phyloP scores from a whole-genome alignment of 2,113 vertebrate genomes.

The Opisthocomus hoazin region DNA sequence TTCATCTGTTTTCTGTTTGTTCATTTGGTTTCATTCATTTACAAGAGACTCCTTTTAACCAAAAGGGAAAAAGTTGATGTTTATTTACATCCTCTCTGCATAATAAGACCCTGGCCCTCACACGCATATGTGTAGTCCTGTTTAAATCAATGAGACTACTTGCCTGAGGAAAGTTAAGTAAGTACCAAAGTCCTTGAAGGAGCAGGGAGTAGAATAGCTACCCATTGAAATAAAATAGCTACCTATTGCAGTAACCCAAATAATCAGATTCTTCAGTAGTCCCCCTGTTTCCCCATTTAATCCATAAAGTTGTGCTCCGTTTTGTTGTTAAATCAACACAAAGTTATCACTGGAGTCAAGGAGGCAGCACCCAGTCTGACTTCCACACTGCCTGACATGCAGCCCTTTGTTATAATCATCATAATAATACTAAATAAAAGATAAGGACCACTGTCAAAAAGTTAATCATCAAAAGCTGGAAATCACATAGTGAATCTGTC shows the following conservation, averaged over 20 bases:
- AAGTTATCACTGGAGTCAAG: not conserved
- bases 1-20: slow-evolving; percentile 29
- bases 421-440: slow-evolving; percentile 23
- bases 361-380: slow-evolving; percentile 3
- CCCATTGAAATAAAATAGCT: not conserved
- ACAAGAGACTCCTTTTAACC: not conserved
- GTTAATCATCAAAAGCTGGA: not conserved
- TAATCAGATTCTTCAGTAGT: not conserved
- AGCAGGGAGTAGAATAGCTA: not conserved
- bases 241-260: not conserved
- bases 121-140: not conserved
- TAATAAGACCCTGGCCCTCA: not conserved
- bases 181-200: not conserved
- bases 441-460: not conserved
- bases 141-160: slow-evolving; percentile 36
- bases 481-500: slow-evolving; percentile 1
- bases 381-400: not conserved
- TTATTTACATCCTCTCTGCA: not conserved
- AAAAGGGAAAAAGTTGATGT: not conserved
- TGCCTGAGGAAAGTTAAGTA: not conserved
- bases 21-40: slow-evolving; percentile 16
- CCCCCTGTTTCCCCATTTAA: not conserved
- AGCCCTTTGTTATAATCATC: not conserved
- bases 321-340: not conserved
- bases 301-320: not conserved